phyloP scores from a whole-genome alignment of 2,113 vertebrate species.

The Cyanoramphus novaezelandiae region DNA sequence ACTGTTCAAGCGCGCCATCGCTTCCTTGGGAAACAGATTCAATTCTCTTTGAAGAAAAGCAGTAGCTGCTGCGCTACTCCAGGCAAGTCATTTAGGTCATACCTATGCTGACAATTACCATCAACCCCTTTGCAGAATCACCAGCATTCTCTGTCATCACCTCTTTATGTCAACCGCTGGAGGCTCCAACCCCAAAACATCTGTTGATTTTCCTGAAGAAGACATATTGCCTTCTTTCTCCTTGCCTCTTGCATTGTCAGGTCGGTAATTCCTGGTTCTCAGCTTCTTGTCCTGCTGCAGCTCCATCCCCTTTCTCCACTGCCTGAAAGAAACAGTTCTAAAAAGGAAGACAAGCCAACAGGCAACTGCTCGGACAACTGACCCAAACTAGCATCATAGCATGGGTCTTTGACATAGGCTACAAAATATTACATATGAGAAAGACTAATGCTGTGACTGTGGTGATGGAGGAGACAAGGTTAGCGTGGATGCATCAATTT shows the following conservation, averaged over 20 bases:
- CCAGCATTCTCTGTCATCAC: not conserved
- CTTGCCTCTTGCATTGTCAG: not conserved
- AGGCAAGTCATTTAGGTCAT: not conserved
- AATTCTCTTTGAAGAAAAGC: not conserved
- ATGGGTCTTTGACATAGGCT: not conserved
- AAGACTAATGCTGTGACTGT: not conserved
- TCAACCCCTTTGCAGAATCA: not conserved
- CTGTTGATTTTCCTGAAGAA: not conserved
- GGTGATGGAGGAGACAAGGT: not conserved
- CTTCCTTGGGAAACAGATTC: not conserved
- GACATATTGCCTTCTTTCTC: not conserved
- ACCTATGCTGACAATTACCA: not conserved
- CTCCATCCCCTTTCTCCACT: not conserved
- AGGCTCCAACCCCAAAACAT: not conserved
- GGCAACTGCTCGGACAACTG: not conserved
- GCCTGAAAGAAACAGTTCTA: not conserved
- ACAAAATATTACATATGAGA: not conserved
- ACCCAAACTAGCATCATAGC: not conserved
- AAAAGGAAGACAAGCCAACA: not conserved
- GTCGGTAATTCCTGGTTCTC: not conserved
- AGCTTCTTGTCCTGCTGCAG: not conserved
- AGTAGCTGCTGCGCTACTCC: not conserved
- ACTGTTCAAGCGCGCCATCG: not conserved
- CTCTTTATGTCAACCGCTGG: not conserved
- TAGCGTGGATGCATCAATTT: not conserved